These are phyloP conservation scores for Drosophila baimaii DNA, from an alignment of 1,140 invertebrate genomes.

Conservation along the genomic window DNA sequence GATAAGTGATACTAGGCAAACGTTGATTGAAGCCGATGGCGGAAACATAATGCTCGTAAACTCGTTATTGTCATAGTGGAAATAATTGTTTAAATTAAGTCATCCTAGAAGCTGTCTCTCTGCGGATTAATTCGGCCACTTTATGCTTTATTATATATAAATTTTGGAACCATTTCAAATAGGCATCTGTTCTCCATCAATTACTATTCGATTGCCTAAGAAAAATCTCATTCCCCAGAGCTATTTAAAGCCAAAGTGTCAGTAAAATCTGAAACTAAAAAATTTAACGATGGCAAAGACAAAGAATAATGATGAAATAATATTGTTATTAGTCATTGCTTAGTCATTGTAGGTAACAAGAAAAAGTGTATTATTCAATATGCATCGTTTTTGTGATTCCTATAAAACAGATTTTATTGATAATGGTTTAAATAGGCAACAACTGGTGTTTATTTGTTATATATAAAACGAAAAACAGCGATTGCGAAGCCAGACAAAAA, in stretches of 20 bases:
- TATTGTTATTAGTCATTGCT: not conserved
- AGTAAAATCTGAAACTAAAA: not conserved
- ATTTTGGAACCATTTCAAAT: not conserved
- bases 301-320: conserved; percentile 3
- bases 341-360: not conserved
- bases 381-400: too few relatives aligned
- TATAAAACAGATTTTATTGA: not conserved
- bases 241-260: not conserved
- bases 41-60: not conserved
- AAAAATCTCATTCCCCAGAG: not conserved
- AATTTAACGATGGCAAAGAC: not conserved
- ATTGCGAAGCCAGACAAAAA: too few relatives aligned
- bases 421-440: not conserved
- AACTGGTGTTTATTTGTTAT: not conserved
- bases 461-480: too few relatives aligned
- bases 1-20: conserved; percentile 21
- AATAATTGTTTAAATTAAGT: not conserved
- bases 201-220: not conserved
- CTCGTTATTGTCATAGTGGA: not conserved
- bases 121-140: not conserved
- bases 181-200: not conserved
- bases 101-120: too few relatives aligned
- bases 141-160: not conserved
- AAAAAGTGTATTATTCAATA: too few relatives aligned
- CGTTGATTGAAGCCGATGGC: conserved; percentile 25